Evolutionary conservation across 23 tunicate genomes (phyloP), one percentile per base, ranked within the genome.

Genomic region (Botrylloides violaceus): DNA sequence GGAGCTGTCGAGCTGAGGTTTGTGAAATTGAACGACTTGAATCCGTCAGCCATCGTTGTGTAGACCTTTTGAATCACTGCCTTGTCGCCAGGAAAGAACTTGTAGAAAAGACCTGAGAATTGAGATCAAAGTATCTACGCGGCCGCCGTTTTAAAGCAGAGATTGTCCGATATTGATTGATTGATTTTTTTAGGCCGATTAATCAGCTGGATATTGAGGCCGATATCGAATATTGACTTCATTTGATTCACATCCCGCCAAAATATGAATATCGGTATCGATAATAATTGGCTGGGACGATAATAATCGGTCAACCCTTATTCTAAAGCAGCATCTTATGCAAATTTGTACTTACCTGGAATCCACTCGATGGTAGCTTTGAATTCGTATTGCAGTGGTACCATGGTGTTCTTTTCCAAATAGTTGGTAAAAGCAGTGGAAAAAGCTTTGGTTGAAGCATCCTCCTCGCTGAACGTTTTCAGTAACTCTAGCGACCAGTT

Each of bases 401-500:
- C 70, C 3, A 25, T 25, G 4, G 70, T 33, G n/a, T 25, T 29
- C 35, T 63, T 29, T 28, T 31, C 70, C 34, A 63, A 22, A 28
- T 25, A 63, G 36, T 4, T 63, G 4, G 20, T 31, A 4, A 63
- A 9, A 7, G 70, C 70, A 29, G 36, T 63, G 7, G 70, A 33
- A 34, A 63, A 63, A 4, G 70, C 70, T 63, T 63, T 23, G 3
- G 70, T 63, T 4, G 70, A 31, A 28, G 70, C 74, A 28, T 68
- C 37, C 20, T 35, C 37, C 28, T 68, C 74, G 29, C 74, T 68
- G 3, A 32, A 68, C 1, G 43, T 28, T 30, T 43, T 68, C 25
- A 68, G 58, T 20, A 68, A 36, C 0, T 68, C 74, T 20, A 68
- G 29, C 24, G 58, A 39, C 74, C 74, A 68, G 0, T 26, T 68